These are phyloP conservation scores for Pandemis corylana DNA, from an alignment of 2,888 invertebrate species.

Conservation along the genomic window DNA sequence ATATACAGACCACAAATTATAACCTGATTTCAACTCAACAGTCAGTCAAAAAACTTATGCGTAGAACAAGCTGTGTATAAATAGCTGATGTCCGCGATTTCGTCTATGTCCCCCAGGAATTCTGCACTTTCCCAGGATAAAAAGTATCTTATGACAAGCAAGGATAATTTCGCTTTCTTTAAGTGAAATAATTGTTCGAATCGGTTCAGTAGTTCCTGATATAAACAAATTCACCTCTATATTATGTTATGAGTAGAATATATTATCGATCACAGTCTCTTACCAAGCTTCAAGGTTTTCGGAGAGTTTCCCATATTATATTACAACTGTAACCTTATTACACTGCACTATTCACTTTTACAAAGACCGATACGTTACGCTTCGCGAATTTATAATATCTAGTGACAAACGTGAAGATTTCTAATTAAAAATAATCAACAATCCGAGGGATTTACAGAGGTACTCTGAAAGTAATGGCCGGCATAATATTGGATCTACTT, in stretches of 20 bases:
- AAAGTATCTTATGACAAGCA: no score
- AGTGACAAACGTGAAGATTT: conserved; percentile 55
- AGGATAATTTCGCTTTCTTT: no score
- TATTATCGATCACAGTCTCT: conserved; percentile 4
- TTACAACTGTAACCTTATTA: background rate
- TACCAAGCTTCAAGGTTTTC: conserved; percentile 18
- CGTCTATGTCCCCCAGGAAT: no score
- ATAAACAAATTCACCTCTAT: background rate
- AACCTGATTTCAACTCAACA: no score
- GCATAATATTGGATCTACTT: background rate
- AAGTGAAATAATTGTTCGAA: no score
- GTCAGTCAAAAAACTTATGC: no score
- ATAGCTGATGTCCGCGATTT: no score
- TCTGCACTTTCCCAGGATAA: no score
- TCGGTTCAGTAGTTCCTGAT: no score
- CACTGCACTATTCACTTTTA: conserved; percentile 3
- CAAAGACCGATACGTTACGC: conserved; percentile 46
- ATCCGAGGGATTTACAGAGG: conserved; percentile 12
- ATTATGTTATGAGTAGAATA: no score
- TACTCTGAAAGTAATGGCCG: background rate
- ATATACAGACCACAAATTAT: no score
- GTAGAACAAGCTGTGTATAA: no score
- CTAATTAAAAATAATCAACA: conserved; percentile 60
- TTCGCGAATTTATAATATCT: conserved; percentile 50
- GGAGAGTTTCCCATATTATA: conserved; percentile 22